phyloP scores from a whole-genome alignment of 2,113 vertebrate species.

The Oenanthe oenanthe region DNA sequence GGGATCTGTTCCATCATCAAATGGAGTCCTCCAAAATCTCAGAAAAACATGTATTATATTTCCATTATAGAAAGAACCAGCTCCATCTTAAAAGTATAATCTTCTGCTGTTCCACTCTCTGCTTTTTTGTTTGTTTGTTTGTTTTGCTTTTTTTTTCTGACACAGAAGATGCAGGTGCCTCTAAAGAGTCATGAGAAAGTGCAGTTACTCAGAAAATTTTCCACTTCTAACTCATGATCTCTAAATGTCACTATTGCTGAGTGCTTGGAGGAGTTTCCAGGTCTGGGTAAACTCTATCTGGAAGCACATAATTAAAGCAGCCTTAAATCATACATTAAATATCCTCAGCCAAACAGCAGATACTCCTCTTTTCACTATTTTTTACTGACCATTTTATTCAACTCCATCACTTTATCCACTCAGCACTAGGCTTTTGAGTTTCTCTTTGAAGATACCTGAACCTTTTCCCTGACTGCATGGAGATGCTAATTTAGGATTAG shows the following conservation, averaged over 20 bases:
- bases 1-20: neutral
- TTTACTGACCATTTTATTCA: neutral
- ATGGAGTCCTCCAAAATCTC: neutral
- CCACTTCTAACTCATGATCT: neutral
- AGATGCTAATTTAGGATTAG: neutral
- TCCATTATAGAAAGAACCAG: neutral
- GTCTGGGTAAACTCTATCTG: neutral
- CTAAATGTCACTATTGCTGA: neutral
- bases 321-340: neutral
- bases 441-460: neutral
- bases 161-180: neutral
- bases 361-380: neutral
- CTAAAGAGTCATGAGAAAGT: neutral
- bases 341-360: neutral
- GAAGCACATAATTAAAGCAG: neutral
- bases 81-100: neutral
- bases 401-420: neutral
- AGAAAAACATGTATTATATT: neutral
- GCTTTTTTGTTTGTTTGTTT: no score
- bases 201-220: neutral
- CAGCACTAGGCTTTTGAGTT: neutral
- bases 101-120: neutral
- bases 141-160: no score
- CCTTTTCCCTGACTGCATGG: neutral
- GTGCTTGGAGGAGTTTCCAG: neutral